Evolutionary conservation across 2,113 vertebrate species (phyloP).

Genomic region (Gadus chalcogrammus): DNA sequence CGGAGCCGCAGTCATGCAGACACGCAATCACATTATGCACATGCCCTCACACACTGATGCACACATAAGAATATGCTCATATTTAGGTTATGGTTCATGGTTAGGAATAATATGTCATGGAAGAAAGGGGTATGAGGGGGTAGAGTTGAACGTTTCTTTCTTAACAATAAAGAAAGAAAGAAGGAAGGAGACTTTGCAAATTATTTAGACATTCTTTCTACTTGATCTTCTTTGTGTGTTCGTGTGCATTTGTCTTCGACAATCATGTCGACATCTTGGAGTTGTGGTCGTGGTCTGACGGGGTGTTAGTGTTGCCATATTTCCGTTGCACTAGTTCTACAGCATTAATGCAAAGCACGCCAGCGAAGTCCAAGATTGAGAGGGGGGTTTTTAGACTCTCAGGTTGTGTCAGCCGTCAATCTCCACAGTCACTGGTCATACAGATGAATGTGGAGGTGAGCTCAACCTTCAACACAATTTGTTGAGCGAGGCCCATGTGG

Average conservation of each 20-base stretch:
- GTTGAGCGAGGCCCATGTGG: slow-evolving; percentile 39
- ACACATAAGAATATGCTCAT: no score
- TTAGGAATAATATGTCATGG: no score
- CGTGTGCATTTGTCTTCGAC: not conserved
- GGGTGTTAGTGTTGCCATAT: not conserved
- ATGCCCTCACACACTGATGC: no score
- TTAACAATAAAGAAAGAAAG: no score
- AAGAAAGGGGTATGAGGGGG: no score
- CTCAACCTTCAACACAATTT: slow-evolving; percentile 14
- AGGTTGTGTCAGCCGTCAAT: not conserved
- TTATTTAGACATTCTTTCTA: not conserved
- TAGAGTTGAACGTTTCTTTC: no score
- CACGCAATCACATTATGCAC: no score
- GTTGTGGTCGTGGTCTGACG: not conserved
- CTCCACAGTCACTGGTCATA: not conserved
- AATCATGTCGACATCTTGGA: not conserved
- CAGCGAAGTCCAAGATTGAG: no score
- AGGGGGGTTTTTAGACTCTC: no score
- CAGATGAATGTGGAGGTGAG: slow-evolving; percentile 4
- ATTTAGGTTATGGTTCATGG: no score
- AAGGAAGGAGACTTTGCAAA: not conserved
- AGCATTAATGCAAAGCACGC: not conserved
- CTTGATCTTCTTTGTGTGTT: not conserved
- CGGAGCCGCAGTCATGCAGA: no score
- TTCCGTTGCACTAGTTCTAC: not conserved